Conservation (phyloP, 2,113 vertebrate genomes). For the Apteryx owenii region DNA sequence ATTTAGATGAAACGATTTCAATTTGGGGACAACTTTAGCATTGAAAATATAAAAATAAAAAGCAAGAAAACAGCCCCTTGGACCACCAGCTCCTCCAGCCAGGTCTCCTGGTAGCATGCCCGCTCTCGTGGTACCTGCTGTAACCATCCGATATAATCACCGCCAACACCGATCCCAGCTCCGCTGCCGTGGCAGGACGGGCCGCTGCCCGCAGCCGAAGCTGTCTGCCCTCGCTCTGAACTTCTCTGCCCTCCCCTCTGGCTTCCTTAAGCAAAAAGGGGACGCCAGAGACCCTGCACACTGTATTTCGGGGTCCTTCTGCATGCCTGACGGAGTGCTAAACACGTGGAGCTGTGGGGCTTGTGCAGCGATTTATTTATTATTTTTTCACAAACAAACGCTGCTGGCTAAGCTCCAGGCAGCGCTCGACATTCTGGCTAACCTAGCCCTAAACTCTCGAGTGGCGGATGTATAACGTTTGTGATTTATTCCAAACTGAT, state of each 20-base stretch:
- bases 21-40: not conserved
- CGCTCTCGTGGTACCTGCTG: not conserved
- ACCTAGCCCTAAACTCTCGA: not conserved
- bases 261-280: not conserved
- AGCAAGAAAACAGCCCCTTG: not conserved
- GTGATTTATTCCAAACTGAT: not conserved
- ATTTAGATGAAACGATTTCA: not conserved
- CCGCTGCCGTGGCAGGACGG: not conserved
- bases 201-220: not conserved
- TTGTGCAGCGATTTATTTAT: not conserved
- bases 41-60: not conserved
- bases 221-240: not conserved
- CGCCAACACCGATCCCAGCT: fast-evolving
- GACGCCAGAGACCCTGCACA: fast-evolving
- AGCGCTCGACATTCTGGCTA: conserved; percentile 40
- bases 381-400: not conserved
- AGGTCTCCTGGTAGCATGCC: fast-evolving
- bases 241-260: not conserved
- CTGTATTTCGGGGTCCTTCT: not conserved
- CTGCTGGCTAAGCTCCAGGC: conserved; percentile 13
- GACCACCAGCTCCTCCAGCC: not conserved
- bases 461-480: not conserved
- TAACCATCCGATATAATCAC: fast-evolving
- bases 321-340: not conserved
- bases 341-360: not conserved